Percentiles rank a stretch among this genome's conserved stretches.
These are phyloP conservation scores for Coreius guichenoti DNA, from an alignment of 2,797 vertebrate species.

Conservation along the genomic window DNA sequence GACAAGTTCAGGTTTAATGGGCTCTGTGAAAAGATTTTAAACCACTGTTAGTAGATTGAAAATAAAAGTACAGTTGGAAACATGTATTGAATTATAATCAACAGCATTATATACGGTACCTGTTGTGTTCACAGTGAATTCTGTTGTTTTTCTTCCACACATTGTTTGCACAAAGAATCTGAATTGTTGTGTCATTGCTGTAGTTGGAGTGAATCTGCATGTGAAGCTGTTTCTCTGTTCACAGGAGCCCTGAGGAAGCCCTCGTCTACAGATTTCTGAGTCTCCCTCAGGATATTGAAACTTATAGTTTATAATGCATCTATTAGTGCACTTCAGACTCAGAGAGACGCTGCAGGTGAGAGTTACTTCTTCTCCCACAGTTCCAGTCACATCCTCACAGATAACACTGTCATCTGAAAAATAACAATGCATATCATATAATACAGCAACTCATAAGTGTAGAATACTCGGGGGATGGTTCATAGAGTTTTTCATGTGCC, in stretches of 20 bases:
- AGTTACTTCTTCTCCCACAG: not conserved
- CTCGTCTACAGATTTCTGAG: rapidly evolving
- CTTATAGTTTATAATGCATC: rapidly evolving
- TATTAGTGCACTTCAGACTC: rapidly evolving
- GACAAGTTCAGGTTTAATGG: not conserved
- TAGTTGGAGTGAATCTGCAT: not conserved
- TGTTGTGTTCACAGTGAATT: not conserved
- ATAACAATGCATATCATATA: not conserved
- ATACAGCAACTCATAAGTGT: too few species aligned
- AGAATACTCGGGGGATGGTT: too few species aligned
- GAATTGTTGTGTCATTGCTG: rapidly evolving
- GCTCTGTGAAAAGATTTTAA: not conserved
- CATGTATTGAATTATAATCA: not conserved
- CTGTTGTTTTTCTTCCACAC: rapidly evolving
- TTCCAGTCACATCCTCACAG: not conserved
- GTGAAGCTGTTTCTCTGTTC: not conserved
- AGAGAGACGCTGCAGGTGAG: not conserved
- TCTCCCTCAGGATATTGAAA: not conserved
- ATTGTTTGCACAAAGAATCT: not conserved
- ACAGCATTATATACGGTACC: not conserved
- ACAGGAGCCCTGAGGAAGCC: rapidly evolving
- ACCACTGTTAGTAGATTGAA: not conserved
- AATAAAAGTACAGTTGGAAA: not conserved
- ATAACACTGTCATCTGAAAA: not conserved
- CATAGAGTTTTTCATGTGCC: too few species aligned